phyloP scores from a whole-genome alignment of 2,113 vertebrate genomes.

The Arizona elegans region DNA sequence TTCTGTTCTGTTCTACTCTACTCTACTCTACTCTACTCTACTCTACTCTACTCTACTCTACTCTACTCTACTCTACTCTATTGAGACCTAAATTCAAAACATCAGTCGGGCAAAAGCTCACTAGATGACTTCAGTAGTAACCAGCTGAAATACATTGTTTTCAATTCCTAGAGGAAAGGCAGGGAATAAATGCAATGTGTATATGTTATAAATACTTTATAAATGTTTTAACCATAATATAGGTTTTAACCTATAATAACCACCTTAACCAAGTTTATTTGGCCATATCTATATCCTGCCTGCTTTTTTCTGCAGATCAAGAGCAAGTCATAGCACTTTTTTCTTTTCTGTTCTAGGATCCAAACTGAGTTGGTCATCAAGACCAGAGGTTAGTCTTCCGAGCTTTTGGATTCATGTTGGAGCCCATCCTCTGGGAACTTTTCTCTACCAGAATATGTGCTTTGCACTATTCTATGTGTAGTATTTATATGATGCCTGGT shows the following conservation, averaged over 20 bases:
- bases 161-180: background rate
- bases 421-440: no score
- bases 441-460: no score
- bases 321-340: background rate
- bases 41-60: no score
- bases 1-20: background rate
- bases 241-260: background rate
- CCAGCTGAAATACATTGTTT: background rate
- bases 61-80: background rate
- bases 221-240: background rate
- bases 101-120: background rate
- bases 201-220: background rate
- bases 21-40: no score
- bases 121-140: background rate
- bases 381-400: no score
- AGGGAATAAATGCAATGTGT: background rate
- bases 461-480: no score
- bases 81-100: background rate
- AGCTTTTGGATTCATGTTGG: no score
- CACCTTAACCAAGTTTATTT: background rate
- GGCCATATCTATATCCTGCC: background rate
- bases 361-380: no score
- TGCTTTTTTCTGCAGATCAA: background rate
- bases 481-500: no score
- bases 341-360: background rate